Conservation (phyloP, 2,888 invertebrate species). For the Drymonia ruficornis region DNA sequence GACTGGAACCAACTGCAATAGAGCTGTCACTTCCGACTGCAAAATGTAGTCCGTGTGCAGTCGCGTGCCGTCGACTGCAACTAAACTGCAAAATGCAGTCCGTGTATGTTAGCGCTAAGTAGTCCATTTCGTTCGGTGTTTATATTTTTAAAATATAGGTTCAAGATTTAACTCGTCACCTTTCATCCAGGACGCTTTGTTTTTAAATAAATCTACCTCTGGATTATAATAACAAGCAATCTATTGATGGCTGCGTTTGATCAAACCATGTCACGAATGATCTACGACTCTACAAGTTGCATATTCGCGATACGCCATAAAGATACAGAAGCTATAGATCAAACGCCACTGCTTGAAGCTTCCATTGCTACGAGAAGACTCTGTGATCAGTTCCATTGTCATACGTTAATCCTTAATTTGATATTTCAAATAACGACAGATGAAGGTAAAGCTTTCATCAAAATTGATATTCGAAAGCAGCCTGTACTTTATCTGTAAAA, state of each 20-base stretch:
- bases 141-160: too few species aligned
- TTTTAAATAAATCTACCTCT: background rate
- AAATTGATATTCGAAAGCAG: too few species aligned
- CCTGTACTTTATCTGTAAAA: too few species aligned
- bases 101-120: too few species aligned
- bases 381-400: conserved; percentile 12
- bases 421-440: background rate
- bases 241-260: background rate
- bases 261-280: background rate
- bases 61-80: too few species aligned
- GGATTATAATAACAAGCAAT: background rate
- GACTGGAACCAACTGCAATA: too few species aligned
- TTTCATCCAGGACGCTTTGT: too few species aligned
- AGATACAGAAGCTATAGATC: background rate
- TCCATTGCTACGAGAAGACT: background rate
- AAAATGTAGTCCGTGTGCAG: too few species aligned
- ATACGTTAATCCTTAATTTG: background rate
- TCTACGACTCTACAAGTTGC: background rate
- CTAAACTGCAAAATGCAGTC: too few species aligned
- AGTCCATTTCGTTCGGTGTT: too few species aligned
- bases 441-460: background rate
- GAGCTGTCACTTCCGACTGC: too few species aligned
- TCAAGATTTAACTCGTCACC: too few species aligned
- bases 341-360: conserved; percentile 1
- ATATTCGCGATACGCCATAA: conserved; percentile 3